Evolutionary conservation across 2,113 vertebrate genomes (phyloP), one percentile per base, ranked within the genome.

Genomic region (Rhadina sibilatrix): DNA sequence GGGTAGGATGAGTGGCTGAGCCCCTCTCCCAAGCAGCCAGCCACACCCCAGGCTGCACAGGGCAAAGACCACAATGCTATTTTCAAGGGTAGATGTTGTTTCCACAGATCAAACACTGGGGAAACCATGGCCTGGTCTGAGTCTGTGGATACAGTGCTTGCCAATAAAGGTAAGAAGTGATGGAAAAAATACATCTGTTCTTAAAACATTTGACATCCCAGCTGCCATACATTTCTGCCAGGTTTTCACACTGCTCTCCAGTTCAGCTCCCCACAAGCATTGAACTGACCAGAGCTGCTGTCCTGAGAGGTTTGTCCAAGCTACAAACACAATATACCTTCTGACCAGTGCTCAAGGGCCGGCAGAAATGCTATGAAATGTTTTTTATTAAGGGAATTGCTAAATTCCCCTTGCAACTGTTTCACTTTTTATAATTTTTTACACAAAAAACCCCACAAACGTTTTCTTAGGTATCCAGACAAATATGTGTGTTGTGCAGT

Each of bases 31-130:
- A 11, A 24, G 65, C 33, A 60, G n/a, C 12, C 15, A 52, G 18
- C 1, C 75, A 37, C 27, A 13, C 78, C 61, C 65, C 17, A 70
- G 79, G 91, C 83, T 93, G 87, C 69, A 89, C 83, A 92, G 96
- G 97, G 97, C 96, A 98, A 98, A 98, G 98, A 98, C 98, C 98
- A 97, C 94, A 96, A 98, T 98, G 97, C 97, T 99, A 98, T 99
- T 99, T 99, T 99, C 99, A 99, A 98, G 99, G 98, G 97, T 96
- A 99, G 99, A 96, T 99, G 98, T 96, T 99, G 98, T 99, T 99
- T 99, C 97, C 96, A 98, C 98, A 99, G 99, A 97, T 98, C 98
- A 93, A 88, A 98, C 1, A 15, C 98, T 52, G 98, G 94, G 52
- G 98, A 99, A 91, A 89, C 97, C 93, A 96, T 98, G 96, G 96